These are phyloP conservation scores for Phylloscopus whistleri DNA, from an alignment of 2,113 vertebrate genomes.

Conservation along the genomic window DNA sequence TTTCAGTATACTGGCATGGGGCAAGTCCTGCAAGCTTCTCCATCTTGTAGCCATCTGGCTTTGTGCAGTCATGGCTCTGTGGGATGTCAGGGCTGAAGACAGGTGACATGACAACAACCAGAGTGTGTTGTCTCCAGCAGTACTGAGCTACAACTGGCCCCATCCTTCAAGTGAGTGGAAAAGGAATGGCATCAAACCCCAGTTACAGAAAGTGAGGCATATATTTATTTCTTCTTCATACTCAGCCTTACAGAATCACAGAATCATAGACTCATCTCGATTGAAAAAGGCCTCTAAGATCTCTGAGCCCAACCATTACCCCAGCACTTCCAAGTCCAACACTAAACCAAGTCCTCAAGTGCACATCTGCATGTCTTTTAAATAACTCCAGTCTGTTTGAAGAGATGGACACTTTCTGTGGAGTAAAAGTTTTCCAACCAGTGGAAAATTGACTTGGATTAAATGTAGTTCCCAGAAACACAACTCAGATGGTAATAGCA, in stretches of 20 bases:
- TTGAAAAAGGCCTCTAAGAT: background rate
- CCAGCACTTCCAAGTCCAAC: background rate
- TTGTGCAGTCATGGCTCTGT: no score
- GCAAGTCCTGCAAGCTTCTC: background rate
- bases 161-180: background rate
- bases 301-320: no score
- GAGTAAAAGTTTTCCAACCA: background rate
- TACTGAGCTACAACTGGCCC: background rate
- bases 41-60: background rate
- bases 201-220: background rate
- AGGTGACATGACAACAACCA: background rate
- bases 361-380: background rate
- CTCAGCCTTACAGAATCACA: background rate
- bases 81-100: background rate
- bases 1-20: background rate
- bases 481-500: background rate
- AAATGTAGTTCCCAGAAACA: background rate
- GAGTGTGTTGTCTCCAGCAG: background rate
- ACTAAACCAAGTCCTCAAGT: background rate
- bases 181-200: background rate
- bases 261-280: background rate
- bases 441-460: background rate
- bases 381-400: background rate
- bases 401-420: background rate
- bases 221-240: background rate